Evolutionary conservation across 2,888 invertebrate species (phyloP).

Genomic region (Tillus elongatus): DNA sequence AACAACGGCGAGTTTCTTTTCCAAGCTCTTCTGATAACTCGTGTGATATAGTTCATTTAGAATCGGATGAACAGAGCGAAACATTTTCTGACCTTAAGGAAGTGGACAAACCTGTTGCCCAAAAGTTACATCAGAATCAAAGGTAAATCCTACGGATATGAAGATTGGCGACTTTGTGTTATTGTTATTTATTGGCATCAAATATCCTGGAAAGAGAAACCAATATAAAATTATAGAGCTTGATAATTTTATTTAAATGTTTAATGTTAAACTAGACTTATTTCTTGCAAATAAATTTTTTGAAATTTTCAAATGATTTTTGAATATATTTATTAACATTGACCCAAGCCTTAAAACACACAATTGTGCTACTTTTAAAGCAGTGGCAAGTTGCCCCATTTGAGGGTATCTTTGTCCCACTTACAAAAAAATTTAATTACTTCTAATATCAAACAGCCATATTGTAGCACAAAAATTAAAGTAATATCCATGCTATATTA

Average conservation of each 20-base stretch:
- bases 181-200: not conserved
- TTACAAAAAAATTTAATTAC: slow-evolving; percentile 4
- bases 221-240: slow-evolving; percentile 4
- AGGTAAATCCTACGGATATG: too few species aligned
- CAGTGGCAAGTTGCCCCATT: too few species aligned
- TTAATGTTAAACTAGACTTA: too few species aligned
- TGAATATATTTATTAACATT: slow-evolving; percentile 7
- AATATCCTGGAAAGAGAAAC: slow-evolving; percentile 8
- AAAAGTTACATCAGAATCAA: too few species aligned
- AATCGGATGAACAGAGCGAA: too few species aligned
- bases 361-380: too few species aligned
- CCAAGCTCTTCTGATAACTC: slow-evolving; percentile 5
- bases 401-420: too few species aligned
- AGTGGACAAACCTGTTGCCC: too few species aligned
- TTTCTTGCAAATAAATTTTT: slow-evolving; percentile 5
- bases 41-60: too few species aligned
- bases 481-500: slow-evolving; percentile 5
- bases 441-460: slow-evolving; percentile 4
- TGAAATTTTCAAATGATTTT: slow-evolving; percentile 1
- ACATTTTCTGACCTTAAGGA: slow-evolving; percentile 3
- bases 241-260: slow-evolving; percentile 4
- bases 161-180: slow-evolving; percentile 6
- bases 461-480: too few species aligned
- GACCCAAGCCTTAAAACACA: not conserved
- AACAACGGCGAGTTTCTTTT: slow-evolving; percentile 4